Conservation (phyloP, 2,888 invertebrate genomes). For the Archaeoteleia sp. region DNA sequence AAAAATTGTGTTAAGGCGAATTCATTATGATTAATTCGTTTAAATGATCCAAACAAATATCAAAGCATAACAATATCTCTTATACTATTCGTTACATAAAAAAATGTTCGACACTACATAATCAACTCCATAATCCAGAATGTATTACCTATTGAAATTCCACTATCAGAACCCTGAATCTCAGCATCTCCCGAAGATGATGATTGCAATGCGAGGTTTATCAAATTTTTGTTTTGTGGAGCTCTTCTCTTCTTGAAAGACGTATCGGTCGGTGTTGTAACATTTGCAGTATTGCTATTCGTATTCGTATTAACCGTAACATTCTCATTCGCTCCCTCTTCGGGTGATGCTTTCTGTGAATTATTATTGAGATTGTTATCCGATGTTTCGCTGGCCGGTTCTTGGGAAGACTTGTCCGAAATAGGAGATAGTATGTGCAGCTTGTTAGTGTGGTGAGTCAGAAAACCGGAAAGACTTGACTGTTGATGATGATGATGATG, state of each 20-base stretch:
- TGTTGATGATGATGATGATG: constrained; percentile 74
- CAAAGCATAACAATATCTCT: no score
- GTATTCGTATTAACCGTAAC: constrained; percentile 66
- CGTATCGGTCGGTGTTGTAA: constrained; percentile 66
- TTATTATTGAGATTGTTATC: constrained; percentile 88
- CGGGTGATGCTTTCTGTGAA: constrained; percentile 86
- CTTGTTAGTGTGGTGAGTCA: constrained; percentile 84
- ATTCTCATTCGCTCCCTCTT: constrained; percentile 77
- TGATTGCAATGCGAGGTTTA: constrained; percentile 81
- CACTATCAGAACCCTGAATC: constrained; percentile 91
- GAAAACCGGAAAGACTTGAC: constrained; percentile 79
- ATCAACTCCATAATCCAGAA: no score
- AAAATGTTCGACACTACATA: no score
- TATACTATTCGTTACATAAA: no score
- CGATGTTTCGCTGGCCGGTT: constrained; percentile 88
- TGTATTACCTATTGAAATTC: constrained; percentile 81
- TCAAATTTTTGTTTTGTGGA: constrained; percentile 85
- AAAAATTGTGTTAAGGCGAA: no score
- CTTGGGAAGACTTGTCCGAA: constrained; percentile 92
- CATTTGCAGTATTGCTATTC: constrained; percentile 75
- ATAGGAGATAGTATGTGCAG: constrained; percentile 91
- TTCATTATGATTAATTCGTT: no score
- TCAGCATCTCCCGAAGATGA: constrained; percentile 82
- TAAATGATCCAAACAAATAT: no score
- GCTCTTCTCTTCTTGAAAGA: constrained; percentile 79